Evolutionary conservation across 2,113 vertebrate genomes (phyloP).

Genomic region (Crotalus horridus): DNA sequence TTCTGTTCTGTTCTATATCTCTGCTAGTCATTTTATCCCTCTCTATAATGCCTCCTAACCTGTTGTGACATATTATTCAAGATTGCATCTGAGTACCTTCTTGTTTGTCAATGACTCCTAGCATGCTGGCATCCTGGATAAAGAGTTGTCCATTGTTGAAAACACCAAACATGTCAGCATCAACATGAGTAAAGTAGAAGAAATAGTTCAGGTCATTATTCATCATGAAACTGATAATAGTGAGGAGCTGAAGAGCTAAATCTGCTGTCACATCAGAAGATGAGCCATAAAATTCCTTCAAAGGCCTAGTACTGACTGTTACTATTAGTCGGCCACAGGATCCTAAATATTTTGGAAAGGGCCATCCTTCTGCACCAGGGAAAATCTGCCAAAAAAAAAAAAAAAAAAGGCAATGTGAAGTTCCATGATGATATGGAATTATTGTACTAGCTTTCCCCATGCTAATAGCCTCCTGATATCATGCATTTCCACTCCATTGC

Average conservation of each 20-base stretch:
- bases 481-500: background rate
- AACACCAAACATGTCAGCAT: conserved; percentile 76
- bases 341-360: conserved; percentile 79
- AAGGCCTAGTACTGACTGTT: conserved; percentile 68
- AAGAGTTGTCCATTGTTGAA: conserved; percentile 77
- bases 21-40: background rate
- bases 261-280: conserved; percentile 68
- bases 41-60: background rate
- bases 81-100: conserved; percentile 72
- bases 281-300: conserved; percentile 63
- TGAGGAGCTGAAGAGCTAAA: conserved; percentile 77
- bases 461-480: background rate
- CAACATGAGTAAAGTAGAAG: conserved; percentile 77
- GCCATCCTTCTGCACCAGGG: conserved; percentile 79
- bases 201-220: conserved; percentile 80
- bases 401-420: conserved; percentile 6
- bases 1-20: background rate
- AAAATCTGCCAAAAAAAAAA: conserved; percentile 72
- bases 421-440: background rate
- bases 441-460: background rate
- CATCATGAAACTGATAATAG: conserved; percentile 71
- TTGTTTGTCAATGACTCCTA: conserved; percentile 82
- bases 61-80: conserved; percentile 38
- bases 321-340: conserved; percentile 78
- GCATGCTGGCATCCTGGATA: conserved; percentile 77